A percentile compares a stretch with the other conserved stretches of the same genome.
These are phyloP conservation scores for rat (Rattus norvegicus) DNA, from an alignment of 2,113 vertebrate genomes.

Conservation along the genomic window GRCr8 NC_086022.1:137917001-137917500, in stretches of 20 bases:
- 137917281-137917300: background rate
- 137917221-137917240: background rate
- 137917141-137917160: no score
- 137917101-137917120: no score
- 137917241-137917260: background rate
- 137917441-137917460: background rate
- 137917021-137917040: no score
- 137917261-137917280: background rate
- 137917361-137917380: background rate
- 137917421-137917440: no score
- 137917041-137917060: no score
- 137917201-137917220: background rate
- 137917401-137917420: background rate
- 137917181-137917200: background rate
- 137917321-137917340: background rate
- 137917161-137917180: background rate
- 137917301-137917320: background rate
- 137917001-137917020: no score
- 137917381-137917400: background rate
- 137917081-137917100: rapidly evolving
- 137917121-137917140: no score
- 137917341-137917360: background rate
- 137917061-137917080: no score
- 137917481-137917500: background rate
- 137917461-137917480: rapidly evolving